Percentiles rank a stretch among this genome's conserved stretches.
phyloP scores from a whole-genome alignment of 2,888 invertebrate species.

The Ophion obscuratus region DNA sequence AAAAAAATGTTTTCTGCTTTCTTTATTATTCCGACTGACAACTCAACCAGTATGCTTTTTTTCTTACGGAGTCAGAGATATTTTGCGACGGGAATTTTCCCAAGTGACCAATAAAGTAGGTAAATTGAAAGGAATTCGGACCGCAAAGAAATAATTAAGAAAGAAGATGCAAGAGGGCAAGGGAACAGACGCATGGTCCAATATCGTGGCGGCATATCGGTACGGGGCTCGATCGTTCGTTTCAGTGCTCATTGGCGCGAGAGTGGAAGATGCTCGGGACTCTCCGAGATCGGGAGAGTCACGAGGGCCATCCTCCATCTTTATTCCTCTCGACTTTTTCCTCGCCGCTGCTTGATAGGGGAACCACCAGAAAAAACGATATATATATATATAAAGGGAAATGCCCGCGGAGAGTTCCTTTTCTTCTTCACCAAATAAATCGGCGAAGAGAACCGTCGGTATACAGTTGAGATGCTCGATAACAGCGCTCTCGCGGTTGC shows the following conservation, averaged over 20 bases:
- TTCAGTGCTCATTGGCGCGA: slow-evolving; percentile 56
- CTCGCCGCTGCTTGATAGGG: slow-evolving; percentile 49
- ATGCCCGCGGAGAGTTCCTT: slow-evolving; percentile 54
- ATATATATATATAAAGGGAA: slow-evolving; percentile 16
- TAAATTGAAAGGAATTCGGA: slow-evolving; percentile 36
- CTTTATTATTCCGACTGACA: slow-evolving; percentile 51
- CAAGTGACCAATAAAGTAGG: slow-evolving; percentile 36
- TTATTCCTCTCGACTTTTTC: slow-evolving; percentile 55
- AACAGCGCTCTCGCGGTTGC: slow-evolving; percentile 58
- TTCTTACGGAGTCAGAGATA: slow-evolving; percentile 39
- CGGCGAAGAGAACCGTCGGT: slow-evolving; percentile 60
- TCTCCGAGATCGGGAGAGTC: slow-evolving; percentile 33
- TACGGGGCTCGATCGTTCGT: slow-evolving; percentile 53
- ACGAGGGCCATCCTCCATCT: slow-evolving; percentile 50
- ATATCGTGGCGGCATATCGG: slow-evolving; percentile 58
- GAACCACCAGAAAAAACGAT: slow-evolving; percentile 26
- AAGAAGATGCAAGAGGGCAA: slow-evolving; percentile 35
- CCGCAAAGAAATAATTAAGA: slow-evolving; percentile 59
- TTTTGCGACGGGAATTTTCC: slow-evolving; percentile 25
- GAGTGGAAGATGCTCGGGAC: slow-evolving; percentile 41
- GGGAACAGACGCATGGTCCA: slow-evolving; percentile 40
- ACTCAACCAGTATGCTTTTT: no score
- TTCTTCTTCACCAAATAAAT: slow-evolving; percentile 65
- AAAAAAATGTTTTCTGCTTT: not conserved
- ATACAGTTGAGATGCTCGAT: slow-evolving; percentile 60